A percentile compares a stretch with the other conserved stretches of the same genome.
Conservation (phyloP, 2,113 vertebrate genomes). For the Protobothrops flavoviridis region DNA sequence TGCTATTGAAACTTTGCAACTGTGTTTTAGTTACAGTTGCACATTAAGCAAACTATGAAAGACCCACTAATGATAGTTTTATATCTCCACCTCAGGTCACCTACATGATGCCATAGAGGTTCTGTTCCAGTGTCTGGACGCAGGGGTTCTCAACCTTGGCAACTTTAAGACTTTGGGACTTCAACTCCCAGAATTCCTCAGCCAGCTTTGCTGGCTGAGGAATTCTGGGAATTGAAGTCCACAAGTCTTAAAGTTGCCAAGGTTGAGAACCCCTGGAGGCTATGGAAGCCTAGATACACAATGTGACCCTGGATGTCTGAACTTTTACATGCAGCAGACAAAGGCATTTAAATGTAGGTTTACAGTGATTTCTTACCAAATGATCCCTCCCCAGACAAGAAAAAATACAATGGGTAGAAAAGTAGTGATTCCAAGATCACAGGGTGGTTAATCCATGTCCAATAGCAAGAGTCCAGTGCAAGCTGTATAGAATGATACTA, state of each 20-base stretch:
- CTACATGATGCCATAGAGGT: background rate
- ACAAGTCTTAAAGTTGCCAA: too few species aligned
- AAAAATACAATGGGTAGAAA: conserved; percentile 92
- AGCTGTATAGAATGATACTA: conserved; percentile 70
- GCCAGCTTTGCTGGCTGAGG: too few species aligned
- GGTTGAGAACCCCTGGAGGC: too few species aligned
- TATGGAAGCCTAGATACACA: background rate
- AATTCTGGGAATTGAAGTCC: too few species aligned
- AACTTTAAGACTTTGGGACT: too few species aligned
- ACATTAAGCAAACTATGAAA: background rate
- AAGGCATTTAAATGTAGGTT: conserved; percentile 1
- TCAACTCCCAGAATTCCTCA: too few species aligned
- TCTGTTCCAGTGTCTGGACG: background rate
- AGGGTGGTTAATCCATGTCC: conserved; percentile 98
- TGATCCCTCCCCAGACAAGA: conserved; percentile 94
- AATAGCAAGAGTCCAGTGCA: conserved; percentile 93
- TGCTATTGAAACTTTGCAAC: background rate
- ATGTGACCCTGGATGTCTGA: background rate
- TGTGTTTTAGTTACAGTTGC: background rate
- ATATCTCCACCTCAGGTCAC: background rate
- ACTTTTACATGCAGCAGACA: background rate
- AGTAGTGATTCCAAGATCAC: conserved; percentile 96
- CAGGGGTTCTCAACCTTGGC: too few species aligned
- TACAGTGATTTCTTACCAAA: conserved; percentile 79
- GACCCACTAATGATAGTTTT: background rate